Base-by-base conservation (phyloP, 2,113 vertebrate genomes). In the Psophia crepitans region DNA sequence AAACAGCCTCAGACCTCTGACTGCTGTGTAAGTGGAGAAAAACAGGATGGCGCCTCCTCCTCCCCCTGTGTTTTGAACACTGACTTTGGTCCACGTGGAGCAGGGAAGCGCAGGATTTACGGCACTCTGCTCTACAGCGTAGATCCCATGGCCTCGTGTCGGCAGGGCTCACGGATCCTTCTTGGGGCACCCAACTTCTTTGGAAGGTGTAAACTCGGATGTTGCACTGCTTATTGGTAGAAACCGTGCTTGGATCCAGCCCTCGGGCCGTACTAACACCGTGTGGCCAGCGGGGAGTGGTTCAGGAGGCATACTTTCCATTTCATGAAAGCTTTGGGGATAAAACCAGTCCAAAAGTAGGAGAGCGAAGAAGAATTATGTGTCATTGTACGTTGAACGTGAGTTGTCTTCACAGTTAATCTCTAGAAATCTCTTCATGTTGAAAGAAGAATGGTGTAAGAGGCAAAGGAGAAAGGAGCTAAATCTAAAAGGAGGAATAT, bases 41-140 rank as follows among this genome's bases (percentile, higher is more conserved):
- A 58, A 16, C 2, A 41, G 37, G 65, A 46, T 28, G 49, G 39
- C 48, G 65, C 73, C 12, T 18, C 35, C 43, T 11, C 18, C 37
- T 10, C 22, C 41, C 32, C 28, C 68, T 11, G 30, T 18, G 9
- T 51, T 56, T 56, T n/a, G 48, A 37, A 21, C 23, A 0, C 22
- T 32, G 35, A 22, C 22, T 46, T 54, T 53, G 39, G 33, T n/a
- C 43, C 51, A 17, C 3, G 4, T 11, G 41, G 68, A 39, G 21
- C 30, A n/a, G 56, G 37, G 64, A 11, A 24, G 44, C 0, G 3
- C 10, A 21, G 49, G 71, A 28, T 58, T 78, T 46, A 5, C 24
- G 58, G 65, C 27, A 8, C 15, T 48, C 12, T 65, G 53, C 60
- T 66, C 0, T 23, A 20, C 1, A 3, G 11, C 4, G 0, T 1